Evolutionary conservation across 1,140 invertebrate species (phyloP).

Genomic region (Lordiphosa mommai): DNA sequence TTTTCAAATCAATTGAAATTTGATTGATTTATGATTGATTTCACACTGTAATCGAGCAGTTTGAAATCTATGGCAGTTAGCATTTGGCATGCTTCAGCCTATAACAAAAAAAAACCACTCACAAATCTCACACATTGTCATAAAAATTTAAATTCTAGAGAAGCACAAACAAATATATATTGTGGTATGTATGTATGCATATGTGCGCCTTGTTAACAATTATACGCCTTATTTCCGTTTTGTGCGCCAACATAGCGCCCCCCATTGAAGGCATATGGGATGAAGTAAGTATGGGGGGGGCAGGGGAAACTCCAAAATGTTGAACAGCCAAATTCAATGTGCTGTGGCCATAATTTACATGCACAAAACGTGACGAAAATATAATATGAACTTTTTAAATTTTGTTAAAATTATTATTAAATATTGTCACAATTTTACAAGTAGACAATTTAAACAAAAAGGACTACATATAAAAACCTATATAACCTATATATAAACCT

Average conservation of each 20-base stretch:
- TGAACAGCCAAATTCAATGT: slow-evolving; percentile 10
- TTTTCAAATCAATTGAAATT: slow-evolving; percentile 26
- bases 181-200: not conserved
- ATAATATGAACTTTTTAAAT: slow-evolving; percentile 16
- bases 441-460: no score
- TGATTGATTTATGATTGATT: slow-evolving; percentile 27
- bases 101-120: not conserved
- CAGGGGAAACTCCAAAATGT: not conserved
- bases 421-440: slow-evolving; percentile 5
- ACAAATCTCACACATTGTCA: slow-evolving; percentile 6
- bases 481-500: no score
- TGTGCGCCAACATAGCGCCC: slow-evolving; percentile 19
- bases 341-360: slow-evolving; percentile 34
- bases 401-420: slow-evolving; percentile 17
- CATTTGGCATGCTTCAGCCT: slow-evolving; percentile 24
- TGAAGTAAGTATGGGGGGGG: not conserved
- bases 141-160: slow-evolving; percentile 8
- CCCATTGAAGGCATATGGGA: not conserved
- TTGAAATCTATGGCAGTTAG: not conserved
- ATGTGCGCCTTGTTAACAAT: slow-evolving; percentile 26
- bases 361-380: slow-evolving; percentile 39
- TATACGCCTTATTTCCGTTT: slow-evolving; percentile 41
- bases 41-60: slow-evolving; percentile 11
- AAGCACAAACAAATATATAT: slow-evolving; percentile 5
- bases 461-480: no score